phyloP scores from a whole-genome alignment of 2,113 vertebrate species.

The Crotalus tigris region DNA sequence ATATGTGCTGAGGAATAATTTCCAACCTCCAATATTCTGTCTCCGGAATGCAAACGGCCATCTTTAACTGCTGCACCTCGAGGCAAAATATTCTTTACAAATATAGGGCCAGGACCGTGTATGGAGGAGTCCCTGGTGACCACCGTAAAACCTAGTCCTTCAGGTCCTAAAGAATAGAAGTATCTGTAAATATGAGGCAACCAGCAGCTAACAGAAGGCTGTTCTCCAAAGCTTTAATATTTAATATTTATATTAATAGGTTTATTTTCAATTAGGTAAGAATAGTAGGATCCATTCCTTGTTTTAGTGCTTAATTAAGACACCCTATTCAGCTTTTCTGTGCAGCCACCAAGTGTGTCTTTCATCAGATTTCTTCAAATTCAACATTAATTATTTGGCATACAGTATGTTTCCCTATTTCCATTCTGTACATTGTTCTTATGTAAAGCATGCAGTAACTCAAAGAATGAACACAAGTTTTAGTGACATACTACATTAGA shows the following conservation, averaged over 20 bases:
- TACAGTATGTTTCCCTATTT: neutral
- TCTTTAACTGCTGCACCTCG: conserved; percentile 95
- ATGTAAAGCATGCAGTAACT: neutral
- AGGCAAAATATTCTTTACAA: conserved; percentile 96
- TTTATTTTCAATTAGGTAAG: neutral
- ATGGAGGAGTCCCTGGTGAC: conserved; percentile 95
- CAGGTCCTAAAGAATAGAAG: conserved; percentile 76
- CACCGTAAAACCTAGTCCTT: conserved; percentile 96
- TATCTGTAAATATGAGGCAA: neutral
- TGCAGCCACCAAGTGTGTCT: neutral
- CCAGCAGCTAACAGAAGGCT: conserved; percentile 20
- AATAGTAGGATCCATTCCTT: neutral
- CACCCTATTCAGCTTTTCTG: neutral
- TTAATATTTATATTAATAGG: neutral
- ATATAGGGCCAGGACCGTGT: conserved; percentile 90
- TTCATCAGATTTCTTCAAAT: neutral
- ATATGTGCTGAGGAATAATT: conserved; percentile 7
- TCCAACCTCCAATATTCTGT: conserved; percentile 92
- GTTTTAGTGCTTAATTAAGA: neutral
- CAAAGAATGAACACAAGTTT: neutral
- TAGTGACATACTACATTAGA: neutral
- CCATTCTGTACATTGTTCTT: neutral
- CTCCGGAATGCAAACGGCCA: conserved; percentile 91
- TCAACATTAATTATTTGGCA: neutral
- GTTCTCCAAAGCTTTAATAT: neutral